A percentile compares a stretch with the other conserved stretches of the same genome.
phyloP scores from a whole-genome alignment of 2,888 invertebrate species.

The Drosophila borborema region DNA sequence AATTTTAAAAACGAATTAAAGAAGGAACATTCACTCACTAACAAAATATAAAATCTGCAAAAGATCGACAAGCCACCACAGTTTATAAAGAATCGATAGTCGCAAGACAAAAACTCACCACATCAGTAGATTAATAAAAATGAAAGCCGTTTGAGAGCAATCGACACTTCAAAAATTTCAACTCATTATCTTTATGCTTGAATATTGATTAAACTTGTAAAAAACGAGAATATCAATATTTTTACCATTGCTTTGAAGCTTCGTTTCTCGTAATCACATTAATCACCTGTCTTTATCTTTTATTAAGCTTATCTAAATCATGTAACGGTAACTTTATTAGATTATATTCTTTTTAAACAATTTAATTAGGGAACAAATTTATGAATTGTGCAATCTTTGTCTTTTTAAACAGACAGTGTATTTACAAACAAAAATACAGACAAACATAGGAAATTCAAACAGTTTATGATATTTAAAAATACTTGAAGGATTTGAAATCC shows the following conservation, averaged over 20 bases:
- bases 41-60: not conserved
- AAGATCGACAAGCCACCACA: slow-evolving; percentile 36
- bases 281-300: not conserved
- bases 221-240: not conserved
- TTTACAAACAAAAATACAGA: slow-evolving; percentile 2
- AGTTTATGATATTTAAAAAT: slow-evolving; percentile 30
- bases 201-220: not conserved
- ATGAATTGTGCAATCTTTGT: slow-evolving; percentile 21
- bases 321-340: slow-evolving; percentile 6
- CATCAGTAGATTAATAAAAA: not conserved
- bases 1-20: not conserved
- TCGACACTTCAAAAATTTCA: not conserved
- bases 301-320: not conserved
- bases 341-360: not conserved
- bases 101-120: not conserved
- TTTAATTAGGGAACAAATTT: slow-evolving; percentile 24
- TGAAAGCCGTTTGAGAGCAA: not conserved
- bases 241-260: not conserved
- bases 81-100: not conserved
- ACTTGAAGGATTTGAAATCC: slow-evolving; percentile 54
- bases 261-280: not conserved
- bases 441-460: slow-evolving; percentile 11
- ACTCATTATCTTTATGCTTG: not conserved
- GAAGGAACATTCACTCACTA: not conserved
- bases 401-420: slow-evolving; percentile 2